Evolutionary conservation across 2,797 vertebrate genomes (phyloP).

Genomic region (Sebastes itinus): DNA sequence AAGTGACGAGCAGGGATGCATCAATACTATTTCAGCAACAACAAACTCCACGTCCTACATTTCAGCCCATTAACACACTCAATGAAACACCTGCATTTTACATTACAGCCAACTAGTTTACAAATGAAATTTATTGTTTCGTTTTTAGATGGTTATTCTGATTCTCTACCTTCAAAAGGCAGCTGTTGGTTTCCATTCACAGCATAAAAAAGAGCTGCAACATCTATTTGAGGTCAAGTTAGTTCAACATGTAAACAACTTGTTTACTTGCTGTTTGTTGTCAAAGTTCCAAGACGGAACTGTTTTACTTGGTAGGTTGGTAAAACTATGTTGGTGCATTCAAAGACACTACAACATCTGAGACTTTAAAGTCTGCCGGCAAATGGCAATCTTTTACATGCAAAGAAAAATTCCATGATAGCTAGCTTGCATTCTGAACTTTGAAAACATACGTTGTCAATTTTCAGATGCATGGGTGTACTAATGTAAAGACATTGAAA

Average conservation of each 20-base stretch:
- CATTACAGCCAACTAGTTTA: not conserved
- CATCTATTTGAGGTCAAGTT: not conserved
- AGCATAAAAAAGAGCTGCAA: not conserved
- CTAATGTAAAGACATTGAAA: not conserved
- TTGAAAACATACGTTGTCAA: not conserved
- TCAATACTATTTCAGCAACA: constrained; percentile 18
- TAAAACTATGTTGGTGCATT: not conserved
- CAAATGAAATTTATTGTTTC: not conserved
- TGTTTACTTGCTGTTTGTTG: not conserved
- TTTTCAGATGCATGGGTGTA: not conserved
- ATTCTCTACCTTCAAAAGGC: not conserved
- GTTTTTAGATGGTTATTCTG: not conserved
- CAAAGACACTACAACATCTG: not conserved
- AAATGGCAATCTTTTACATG: not conserved
- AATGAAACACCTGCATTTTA: not conserved
- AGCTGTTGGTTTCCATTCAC: not conserved
- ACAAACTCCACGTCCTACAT: constrained; percentile 1
- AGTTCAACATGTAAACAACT: not conserved
- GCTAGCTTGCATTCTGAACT: not conserved
- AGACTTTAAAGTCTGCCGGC: not conserved
- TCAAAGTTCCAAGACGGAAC: no score
- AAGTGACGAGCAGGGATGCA: constrained; percentile 30
- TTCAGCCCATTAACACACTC: constrained; percentile 7
- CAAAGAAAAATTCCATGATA: no score
- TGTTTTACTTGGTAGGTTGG: not conserved